These are phyloP conservation scores for Buceros bicornis DNA, from an alignment of 2,797 vertebrate species.

Conservation along the genomic window DNA sequence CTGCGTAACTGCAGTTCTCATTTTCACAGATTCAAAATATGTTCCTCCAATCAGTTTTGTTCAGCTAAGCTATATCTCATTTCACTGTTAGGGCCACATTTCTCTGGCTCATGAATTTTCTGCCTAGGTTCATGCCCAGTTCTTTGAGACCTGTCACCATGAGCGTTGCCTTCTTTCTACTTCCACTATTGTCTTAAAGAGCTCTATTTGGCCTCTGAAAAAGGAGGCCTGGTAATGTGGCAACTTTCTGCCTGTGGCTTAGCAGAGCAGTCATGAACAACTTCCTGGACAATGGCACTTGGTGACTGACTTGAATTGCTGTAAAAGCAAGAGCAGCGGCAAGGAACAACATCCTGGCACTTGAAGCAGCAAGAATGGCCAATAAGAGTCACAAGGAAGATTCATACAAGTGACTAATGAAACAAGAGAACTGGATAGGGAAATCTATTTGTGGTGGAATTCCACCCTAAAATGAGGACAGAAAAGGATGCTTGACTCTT, in stretches of 20 bases:
- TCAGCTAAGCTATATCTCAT: neutral
- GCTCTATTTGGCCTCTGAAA: rapidly evolving
- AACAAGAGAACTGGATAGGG: neutral
- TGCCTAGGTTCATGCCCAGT: neutral
- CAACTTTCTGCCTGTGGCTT: neutral
- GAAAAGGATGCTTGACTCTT: neutral
- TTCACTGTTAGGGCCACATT: neutral
- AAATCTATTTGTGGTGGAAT: neutral
- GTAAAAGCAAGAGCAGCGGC: neutral
- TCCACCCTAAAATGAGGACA: neutral
- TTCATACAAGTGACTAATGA: neutral
- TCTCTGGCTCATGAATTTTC: neutral
- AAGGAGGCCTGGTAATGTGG: neutral
- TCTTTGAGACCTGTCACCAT: neutral
- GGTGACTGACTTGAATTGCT: neutral
- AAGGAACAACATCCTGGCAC: neutral
- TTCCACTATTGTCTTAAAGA: neutral
- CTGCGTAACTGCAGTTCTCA: neutral
- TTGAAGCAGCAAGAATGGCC: neutral
- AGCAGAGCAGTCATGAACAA: neutral
- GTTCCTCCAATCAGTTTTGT: neutral
- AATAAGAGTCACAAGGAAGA: neutral
- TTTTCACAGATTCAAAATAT: neutral
- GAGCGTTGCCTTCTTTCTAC: neutral
- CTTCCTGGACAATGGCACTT: neutral